A percentile compares a stretch with the other conserved stretches of the same genome.
Evolutionary conservation across 2,888 invertebrate genomes (phyloP).

Genomic region (Tromatobia lineatoria): DNA sequence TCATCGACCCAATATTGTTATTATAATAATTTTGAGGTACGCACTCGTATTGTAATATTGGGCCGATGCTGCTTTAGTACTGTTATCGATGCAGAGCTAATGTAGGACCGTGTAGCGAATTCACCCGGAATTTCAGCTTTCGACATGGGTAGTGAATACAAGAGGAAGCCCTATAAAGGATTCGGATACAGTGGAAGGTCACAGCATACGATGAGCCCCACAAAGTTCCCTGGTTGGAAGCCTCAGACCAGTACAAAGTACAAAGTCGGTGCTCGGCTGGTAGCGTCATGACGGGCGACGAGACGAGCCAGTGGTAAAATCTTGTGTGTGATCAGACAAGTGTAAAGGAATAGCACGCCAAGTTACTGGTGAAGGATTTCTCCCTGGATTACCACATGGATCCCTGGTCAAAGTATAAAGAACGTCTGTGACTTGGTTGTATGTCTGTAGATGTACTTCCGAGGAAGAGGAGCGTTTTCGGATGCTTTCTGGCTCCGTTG

Average conservation of each 20-base stretch:
- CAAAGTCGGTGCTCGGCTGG: slow-evolving; percentile 28
- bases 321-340: slow-evolving; percentile 65
- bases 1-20: no score
- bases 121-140: no score
- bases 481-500: slow-evolving; percentile 48
- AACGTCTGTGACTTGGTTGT: slow-evolving; percentile 39
- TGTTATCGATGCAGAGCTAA: no score
- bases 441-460: slow-evolving; percentile 25
- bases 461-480: slow-evolving; percentile 58
- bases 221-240: slow-evolving; percentile 28
- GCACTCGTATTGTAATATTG: no score
- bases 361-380: slow-evolving; percentile 51
- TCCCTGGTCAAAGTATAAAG: slow-evolving; percentile 67
- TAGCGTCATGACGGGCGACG: slow-evolving; percentile 27
- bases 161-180: not conserved
- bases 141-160: not conserved
- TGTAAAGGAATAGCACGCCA: slow-evolving; percentile 56
- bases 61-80: no score
- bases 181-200: slow-evolving; percentile 33
- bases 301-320: slow-evolving; percentile 47
- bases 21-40: no score
- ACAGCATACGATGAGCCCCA: slow-evolving; percentile 39
- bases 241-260: not conserved
- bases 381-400: slow-evolving; percentile 63
- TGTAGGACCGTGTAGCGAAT: no score